A percentile compares a stretch with the other conserved stretches of the same genome.
Evolutionary conservation across 2,797 vertebrate genomes (phyloP).

Genomic region (Myotis vivesi): DNA sequence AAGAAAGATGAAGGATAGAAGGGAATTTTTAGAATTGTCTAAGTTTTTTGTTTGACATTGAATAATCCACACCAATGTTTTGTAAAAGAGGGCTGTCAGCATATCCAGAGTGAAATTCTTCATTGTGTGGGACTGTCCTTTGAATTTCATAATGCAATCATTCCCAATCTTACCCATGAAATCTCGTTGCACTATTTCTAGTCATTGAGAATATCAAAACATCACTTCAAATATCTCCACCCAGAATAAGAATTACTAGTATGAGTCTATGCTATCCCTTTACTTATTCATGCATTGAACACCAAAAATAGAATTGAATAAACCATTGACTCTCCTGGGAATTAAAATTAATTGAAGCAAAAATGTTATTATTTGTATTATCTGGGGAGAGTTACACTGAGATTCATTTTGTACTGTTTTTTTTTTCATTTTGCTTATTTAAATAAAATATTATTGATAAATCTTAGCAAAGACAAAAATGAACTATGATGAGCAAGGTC

Average conservation of each 20-base stretch:
- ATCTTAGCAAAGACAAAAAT: background rate
- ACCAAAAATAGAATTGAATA: slow-evolving; percentile 25
- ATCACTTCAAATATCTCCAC: slow-evolving; percentile 1
- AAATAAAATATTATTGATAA: slow-evolving; percentile 19
- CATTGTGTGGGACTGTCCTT: background rate
- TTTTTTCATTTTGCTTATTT: slow-evolving; percentile 50
- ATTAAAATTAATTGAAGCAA: slow-evolving; percentile 46
- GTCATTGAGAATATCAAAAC: slow-evolving; percentile 10
- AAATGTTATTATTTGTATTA: slow-evolving; percentile 1
- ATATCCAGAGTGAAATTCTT: slow-evolving; percentile 8
- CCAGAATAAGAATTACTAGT: background rate
- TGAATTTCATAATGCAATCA: slow-evolving; percentile 46
- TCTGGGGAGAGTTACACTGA: background rate
- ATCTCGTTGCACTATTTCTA: background rate
- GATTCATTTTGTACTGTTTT: background rate
- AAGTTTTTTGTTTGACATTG: background rate
- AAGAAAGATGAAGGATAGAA: slow-evolving; percentile 8
- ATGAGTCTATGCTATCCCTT: background rate
- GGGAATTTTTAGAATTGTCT: background rate
- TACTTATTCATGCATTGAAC: slow-evolving; percentile 8
- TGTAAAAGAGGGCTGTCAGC: background rate
- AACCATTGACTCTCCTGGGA: background rate
- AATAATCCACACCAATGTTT: background rate
- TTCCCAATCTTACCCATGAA: background rate
- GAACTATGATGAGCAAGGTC: background rate